Percentiles rank a stretch among this genome's conserved stretches.
Evolutionary conservation across 2,888 invertebrate genomes (phyloP).

Genomic region (Drosophila anomelani): DNA sequence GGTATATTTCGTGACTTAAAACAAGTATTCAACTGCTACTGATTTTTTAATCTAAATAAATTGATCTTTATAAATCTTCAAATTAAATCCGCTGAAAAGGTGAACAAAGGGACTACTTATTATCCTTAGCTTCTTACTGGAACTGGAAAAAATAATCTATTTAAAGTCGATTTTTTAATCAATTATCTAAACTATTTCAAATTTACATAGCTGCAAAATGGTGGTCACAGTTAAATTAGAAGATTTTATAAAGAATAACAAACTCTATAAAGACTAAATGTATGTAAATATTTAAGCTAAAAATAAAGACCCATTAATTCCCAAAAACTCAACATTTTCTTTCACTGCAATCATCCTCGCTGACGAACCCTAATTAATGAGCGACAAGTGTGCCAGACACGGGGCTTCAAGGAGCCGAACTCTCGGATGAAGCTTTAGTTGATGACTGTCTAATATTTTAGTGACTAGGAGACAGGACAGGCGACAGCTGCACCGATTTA

Average conservation of each 20-base stretch:
- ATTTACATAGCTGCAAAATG: not conserved
- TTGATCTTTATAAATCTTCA: too few relatives aligned
- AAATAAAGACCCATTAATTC: not conserved
- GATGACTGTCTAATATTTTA: slow-evolving; percentile 72
- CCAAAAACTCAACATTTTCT: not conserved
- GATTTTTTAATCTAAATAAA: too few relatives aligned
- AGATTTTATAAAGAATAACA: not conserved
- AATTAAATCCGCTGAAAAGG: too few relatives aligned
- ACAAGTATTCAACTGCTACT: too few relatives aligned
- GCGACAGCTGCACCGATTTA: slow-evolving; percentile 66
- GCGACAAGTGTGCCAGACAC: slow-evolving; percentile 74
- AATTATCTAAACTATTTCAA: too few relatives aligned
- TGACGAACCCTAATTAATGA: slow-evolving; percentile 72
- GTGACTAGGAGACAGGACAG: slow-evolving; percentile 29
- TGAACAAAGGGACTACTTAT: too few relatives aligned
- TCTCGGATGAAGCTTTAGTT: slow-evolving; percentile 44
- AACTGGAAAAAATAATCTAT: too few relatives aligned
- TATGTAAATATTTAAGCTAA: too few relatives aligned
- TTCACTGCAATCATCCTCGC: not conserved
- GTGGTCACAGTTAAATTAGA: not conserved
- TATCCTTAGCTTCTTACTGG: too few relatives aligned
- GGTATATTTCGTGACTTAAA: too few relatives aligned
- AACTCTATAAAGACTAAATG: too few relatives aligned
- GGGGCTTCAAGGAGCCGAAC: slow-evolving; percentile 49
- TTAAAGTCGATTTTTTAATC: too few relatives aligned